Base-by-base conservation (phyloP, 2,888 invertebrate species). In the Callosobruchus maculatus region DNA sequence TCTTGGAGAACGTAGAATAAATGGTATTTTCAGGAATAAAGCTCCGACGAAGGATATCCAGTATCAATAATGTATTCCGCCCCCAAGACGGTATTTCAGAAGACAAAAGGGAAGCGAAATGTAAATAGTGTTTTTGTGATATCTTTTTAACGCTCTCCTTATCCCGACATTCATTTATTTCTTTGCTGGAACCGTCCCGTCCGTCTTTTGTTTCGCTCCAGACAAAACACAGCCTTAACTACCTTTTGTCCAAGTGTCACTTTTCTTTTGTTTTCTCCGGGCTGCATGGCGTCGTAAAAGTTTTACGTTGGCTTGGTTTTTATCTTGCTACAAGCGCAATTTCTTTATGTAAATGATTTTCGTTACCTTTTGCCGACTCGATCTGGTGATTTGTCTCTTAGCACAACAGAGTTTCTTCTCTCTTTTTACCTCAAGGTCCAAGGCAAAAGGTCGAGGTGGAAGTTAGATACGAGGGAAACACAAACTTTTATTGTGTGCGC, bases 61-160 rank as follows among this genome's bases (percentile, higher is more conserved):
- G 77, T 78, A 79, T 79, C 79, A 78, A 78, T 79, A 79, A 79
- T 79, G 76, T 78, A 79, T 79, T 79, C 79, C 77, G 74, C 78
- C 78, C 78, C 78, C 75, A 74, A 77, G 77, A 75, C 77, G 73
- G 77, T 77, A 74, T 83, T 83, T 82, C 81, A 75, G 77, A 79
- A 83, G 83, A 86, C 84, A 86, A 85, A 85, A 85, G 85, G 82
- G 82, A 83, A 80, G 83, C 84, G 85, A 86, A 79, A 86, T 87
- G 86, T 86, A 86, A 87, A 87, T 87, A 86, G 86, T 84, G 87
- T 87, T 87, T 87, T 86, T 87, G 87, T 86, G 85, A 86, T 87
- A 87, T 87, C 87, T 87, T 87, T 87, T 87, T 87, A 87, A 87
- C 85, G 85, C 78, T 78, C 83, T 83, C 83, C 84, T 84, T 84